Evolutionary conservation across 2,888 invertebrate species (phyloP).

Genomic region (Merodon equestris): DNA sequence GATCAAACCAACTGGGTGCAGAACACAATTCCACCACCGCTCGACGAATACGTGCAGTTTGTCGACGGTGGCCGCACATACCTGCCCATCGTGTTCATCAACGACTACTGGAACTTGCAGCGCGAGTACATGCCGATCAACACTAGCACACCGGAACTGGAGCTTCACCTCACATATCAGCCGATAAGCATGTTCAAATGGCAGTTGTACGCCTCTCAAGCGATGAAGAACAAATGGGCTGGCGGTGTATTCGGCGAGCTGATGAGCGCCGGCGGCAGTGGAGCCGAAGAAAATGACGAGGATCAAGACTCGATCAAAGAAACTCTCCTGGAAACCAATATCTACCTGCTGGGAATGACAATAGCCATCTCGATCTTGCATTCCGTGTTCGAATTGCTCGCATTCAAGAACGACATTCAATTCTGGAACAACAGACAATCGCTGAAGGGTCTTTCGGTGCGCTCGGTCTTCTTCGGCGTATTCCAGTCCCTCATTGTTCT

Average conservation of each 20-base stretch:
- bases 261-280: slow-evolving; percentile 83
- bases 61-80: slow-evolving; percentile 91
- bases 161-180: slow-evolving; percentile 87
- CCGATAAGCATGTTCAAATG: slow-evolving; percentile 98
- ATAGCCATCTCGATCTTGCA: slow-evolving; percentile 95
- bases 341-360: slow-evolving; percentile 94
- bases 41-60: slow-evolving; percentile 95
- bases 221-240: slow-evolving; percentile 92
- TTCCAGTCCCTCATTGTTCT: slow-evolving; percentile 97
- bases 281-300: slow-evolving; percentile 88
- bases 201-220: slow-evolving; percentile 98
- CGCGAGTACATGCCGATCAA: slow-evolving; percentile 96
- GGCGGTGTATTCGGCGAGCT: slow-evolving; percentile 83
- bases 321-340: slow-evolving; percentile 97
- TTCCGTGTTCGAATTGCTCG: slow-evolving; percentile 98
- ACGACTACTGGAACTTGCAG: slow-evolving; percentile 99
- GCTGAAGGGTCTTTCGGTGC: slow-evolving; percentile 97
- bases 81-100: slow-evolving; percentile 95
- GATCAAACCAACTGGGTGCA: slow-evolving; percentile 97
- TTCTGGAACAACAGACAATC: slow-evolving; percentile 99
- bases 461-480: slow-evolving; percentile 98
- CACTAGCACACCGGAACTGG: slow-evolving; percentile 86
- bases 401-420: slow-evolving; percentile 99
- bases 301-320: slow-evolving; percentile 95
- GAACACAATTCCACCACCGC: slow-evolving; percentile 93